A percentile compares a stretch with the other conserved stretches of the same genome.
Evolutionary conservation across 2,797 vertebrate genomes (phyloP).

Genomic region (Pseudomugil gertrudae): DNA sequence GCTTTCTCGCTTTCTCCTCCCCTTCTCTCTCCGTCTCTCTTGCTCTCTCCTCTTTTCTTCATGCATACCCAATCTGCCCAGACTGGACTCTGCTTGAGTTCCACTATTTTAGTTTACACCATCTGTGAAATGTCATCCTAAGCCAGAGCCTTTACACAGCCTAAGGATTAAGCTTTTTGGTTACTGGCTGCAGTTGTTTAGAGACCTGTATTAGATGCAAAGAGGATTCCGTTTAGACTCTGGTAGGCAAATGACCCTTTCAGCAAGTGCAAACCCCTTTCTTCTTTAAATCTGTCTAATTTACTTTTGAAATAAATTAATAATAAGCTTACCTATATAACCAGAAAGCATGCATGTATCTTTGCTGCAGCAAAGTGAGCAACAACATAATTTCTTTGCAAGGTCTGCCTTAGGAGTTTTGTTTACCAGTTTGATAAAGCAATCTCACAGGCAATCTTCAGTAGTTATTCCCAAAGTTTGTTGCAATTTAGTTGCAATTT

Average conservation of each 20-base stretch:
- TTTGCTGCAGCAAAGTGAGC: not conserved
- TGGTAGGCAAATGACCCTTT: not conserved
- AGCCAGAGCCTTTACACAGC: slow-evolving; percentile 15
- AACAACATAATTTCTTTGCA: not conserved
- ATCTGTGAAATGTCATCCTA: slow-evolving; percentile 50
- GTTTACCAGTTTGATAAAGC: not conserved
- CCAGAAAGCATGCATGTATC: not conserved
- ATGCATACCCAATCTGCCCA: slow-evolving; percentile 64
- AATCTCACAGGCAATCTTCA: not conserved
- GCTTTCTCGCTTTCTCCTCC: slow-evolving; percentile 66
- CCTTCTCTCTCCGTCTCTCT: slow-evolving; percentile 26
- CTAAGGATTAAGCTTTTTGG: slow-evolving; percentile 8
- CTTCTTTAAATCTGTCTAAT: not conserved
- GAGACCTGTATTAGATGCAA: not conserved
- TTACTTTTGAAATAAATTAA: not conserved
- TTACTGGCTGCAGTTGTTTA: not conserved
- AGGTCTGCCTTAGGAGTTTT: not conserved
- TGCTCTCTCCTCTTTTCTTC: slow-evolving; percentile 23
- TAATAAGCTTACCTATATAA: not conserved
- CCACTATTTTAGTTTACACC: slow-evolving; percentile 12
- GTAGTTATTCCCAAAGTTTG: too few relatives aligned
- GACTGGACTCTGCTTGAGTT: slow-evolving; percentile 54
- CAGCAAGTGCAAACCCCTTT: not conserved
- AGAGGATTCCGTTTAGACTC: not conserved
- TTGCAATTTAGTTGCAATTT: not conserved